phyloP scores from a whole-genome alignment of 2,113 vertebrate species.

The Plectropomus leopardus region DNA sequence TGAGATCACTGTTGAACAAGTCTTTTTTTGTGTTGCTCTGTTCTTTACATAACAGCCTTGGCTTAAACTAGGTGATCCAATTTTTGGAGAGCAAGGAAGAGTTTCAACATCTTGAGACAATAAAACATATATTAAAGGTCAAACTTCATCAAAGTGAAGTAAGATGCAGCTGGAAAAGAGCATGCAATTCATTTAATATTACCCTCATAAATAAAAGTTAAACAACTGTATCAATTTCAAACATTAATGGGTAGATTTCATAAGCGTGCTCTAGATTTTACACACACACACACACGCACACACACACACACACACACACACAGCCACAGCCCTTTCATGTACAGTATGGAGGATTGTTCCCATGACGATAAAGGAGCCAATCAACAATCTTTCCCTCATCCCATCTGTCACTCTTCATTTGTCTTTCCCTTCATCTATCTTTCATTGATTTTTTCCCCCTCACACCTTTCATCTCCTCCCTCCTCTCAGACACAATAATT shows the following conservation, averaged over 20 bases:
- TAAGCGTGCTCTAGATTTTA: neutral
- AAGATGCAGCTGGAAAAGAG: neutral
- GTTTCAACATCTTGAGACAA: neutral
- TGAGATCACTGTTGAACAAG: neutral
- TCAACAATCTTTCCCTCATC: slow-evolving; percentile 13
- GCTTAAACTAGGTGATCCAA: neutral
- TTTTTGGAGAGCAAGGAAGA: neutral
- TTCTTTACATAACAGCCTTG: neutral
- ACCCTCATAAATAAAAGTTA: neutral
- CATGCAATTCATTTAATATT: neutral
- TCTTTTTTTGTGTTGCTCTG: neutral
- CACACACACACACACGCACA: neutral
- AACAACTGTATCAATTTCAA: neutral
- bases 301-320: neutral
- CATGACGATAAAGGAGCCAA: slow-evolving; percentile 7
- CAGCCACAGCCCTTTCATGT: neutral
- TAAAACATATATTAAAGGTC: neutral
- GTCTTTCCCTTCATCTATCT: slow-evolving; percentile 27
- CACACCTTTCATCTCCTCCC: slow-evolving; percentile 35
- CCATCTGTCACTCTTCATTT: slow-evolving; percentile 19
- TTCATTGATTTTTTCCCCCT: slow-evolving; percentile 11
- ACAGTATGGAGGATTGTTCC: neutral
- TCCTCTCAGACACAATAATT: slow-evolving; percentile 38
- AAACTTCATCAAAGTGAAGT: neutral
- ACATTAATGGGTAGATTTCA: neutral